phyloP scores from a whole-genome alignment of 2,113 vertebrate species.

The Cephalopterus ornatus region DNA sequence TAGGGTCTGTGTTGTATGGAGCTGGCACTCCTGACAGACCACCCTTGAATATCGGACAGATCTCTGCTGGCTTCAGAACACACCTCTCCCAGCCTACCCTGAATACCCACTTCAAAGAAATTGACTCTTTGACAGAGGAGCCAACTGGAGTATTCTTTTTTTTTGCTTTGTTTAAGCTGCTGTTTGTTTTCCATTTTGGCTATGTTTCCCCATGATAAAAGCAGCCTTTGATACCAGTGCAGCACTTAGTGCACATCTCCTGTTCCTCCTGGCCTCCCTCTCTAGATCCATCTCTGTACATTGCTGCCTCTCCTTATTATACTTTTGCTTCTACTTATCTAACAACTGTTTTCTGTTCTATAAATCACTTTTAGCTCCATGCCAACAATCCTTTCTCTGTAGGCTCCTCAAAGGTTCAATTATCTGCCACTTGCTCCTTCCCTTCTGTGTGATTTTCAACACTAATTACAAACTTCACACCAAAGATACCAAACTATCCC shows the following conservation, averaged over 20 bases:
- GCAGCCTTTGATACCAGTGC: background rate
- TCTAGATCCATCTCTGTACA: background rate
- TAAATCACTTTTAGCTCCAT: background rate
- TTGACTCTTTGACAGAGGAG: background rate
- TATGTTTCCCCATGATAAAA: background rate
- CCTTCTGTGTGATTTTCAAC: background rate
- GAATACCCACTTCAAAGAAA: background rate
- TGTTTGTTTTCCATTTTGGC: background rate
- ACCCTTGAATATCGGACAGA: fast-evolving
- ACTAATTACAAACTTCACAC: background rate
- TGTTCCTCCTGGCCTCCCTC: background rate
- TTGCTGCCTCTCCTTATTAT: background rate
- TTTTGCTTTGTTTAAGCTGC: background rate
- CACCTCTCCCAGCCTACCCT: background rate
- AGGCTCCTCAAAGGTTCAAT: slow-evolving; percentile 25
- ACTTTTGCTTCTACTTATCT: background rate
- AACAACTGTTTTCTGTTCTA: slow-evolving; percentile 13
- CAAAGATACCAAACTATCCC: background rate
- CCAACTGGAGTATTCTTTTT: background rate
- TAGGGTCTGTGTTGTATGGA: fast-evolving
- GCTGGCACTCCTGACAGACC: background rate
- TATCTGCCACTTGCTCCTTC: background rate
- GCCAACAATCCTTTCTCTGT: background rate
- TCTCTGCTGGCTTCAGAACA: background rate
- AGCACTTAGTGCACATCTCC: background rate